phyloP scores from a whole-genome alignment of 2,113 vertebrate genomes.

The Sorex araneus region DNA sequence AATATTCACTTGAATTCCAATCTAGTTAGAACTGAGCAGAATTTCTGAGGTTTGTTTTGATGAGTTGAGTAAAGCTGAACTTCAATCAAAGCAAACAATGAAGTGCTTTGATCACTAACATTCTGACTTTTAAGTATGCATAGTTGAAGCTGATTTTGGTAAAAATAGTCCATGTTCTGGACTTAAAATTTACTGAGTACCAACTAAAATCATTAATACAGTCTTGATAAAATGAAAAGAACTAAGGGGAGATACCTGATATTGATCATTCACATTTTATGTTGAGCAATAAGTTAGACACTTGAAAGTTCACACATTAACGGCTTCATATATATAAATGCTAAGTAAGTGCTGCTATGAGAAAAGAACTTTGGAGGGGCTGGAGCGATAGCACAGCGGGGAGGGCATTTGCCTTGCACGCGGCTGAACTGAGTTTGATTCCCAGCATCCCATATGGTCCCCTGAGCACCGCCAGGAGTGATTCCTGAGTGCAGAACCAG shows the following conservation, averaged over 20 bases:
- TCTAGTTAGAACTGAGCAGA: slow-evolving; percentile 36
- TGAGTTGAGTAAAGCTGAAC: slow-evolving; percentile 46
- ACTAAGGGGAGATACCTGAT: not conserved
- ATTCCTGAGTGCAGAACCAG: no score
- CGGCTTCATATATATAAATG: slow-evolving; percentile 3
- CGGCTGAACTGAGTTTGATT: no score
- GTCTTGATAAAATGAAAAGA: not conserved
- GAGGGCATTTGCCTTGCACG: no score
- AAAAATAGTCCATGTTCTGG: slow-evolving; percentile 53
- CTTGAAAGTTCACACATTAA: slow-evolving; percentile 10
- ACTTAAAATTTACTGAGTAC: slow-evolving; percentile 52
- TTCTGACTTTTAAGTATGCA: not conserved
- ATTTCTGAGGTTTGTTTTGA: slow-evolving; percentile 30
- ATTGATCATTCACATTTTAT: slow-evolving; percentile 25
- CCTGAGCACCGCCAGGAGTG: no score
- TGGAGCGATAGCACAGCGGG: no score
- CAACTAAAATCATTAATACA: slow-evolving; percentile 34
- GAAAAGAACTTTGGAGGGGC: not conserved
- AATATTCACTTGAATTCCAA: slow-evolving; percentile 30
- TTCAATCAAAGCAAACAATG: not conserved
- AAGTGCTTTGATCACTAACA: slow-evolving; percentile 12
- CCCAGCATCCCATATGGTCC: no score
- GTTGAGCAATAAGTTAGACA: slow-evolving; percentile 7
- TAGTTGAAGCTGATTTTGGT: slow-evolving; percentile 45
- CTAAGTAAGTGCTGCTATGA: not conserved